Evolutionary conservation across 1,140 invertebrate species (phyloP).

Genomic region (Aphaenogaster rudis): DNA sequence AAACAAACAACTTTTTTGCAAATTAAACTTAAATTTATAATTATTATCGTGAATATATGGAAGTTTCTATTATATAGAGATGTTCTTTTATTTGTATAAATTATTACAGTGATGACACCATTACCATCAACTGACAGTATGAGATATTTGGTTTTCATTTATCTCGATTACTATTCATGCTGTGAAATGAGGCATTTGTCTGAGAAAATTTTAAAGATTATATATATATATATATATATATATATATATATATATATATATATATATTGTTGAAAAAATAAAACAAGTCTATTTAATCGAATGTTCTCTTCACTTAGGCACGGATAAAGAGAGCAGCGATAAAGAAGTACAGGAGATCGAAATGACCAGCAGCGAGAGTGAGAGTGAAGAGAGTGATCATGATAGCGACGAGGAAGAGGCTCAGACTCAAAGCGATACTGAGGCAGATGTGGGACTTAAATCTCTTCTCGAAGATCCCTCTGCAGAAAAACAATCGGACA

Average conservation of each 20-base stretch:
- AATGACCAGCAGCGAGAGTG: conserved; percentile 76
- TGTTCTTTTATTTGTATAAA: conserved; percentile 23
- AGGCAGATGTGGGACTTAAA: conserved; percentile 88
- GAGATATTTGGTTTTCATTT: conserved; percentile 80
- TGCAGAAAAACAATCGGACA: conserved; percentile 79
- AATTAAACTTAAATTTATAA: conserved; percentile 22
- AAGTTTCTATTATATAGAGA: neutral
- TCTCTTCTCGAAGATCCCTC: conserved; percentile 89
- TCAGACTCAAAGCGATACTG: conserved; percentile 86
- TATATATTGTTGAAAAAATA: conserved; percentile 5
- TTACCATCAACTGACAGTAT: conserved; percentile 65
- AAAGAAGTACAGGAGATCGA: conserved; percentile 83
- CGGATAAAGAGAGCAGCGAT: conserved; percentile 80
- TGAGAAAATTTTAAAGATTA: conserved; percentile 75
- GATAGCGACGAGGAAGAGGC: conserved; percentile 86
- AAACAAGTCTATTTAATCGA: neutral
- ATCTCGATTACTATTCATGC: conserved; percentile 80
- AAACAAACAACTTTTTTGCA: neutral
- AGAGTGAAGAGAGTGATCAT: conserved; percentile 80
- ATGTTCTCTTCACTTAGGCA: conserved; percentile 72
- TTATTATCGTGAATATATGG: conserved; percentile 30
- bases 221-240: neutral
- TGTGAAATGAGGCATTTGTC: conserved; percentile 86
- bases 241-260: neutral
- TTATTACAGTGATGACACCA: conserved; percentile 62